Conservation (phyloP, 2,797 vertebrate genomes). For the Galago senegalensis region DNA sequence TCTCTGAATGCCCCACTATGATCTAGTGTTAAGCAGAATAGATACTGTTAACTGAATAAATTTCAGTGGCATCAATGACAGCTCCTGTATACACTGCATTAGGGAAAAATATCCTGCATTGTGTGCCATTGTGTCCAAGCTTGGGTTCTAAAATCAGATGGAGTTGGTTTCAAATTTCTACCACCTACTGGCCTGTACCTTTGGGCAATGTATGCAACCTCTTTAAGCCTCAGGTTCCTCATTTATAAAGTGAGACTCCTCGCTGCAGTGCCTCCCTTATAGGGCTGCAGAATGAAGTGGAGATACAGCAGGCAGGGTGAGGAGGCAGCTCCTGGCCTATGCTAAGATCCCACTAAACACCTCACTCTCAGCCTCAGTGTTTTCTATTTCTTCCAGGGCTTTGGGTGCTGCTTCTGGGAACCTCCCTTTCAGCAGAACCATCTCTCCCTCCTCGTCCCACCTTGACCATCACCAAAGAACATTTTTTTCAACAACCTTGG, state of each 20-base stretch:
- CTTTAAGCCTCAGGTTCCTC: not conserved
- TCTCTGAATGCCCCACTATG: not conserved
- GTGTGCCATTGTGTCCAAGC: not conserved
- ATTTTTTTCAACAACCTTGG: slow-evolving; percentile 30
- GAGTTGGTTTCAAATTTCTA: slow-evolving; percentile 63
- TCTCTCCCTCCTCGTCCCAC: not conserved
- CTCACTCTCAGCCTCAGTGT: not conserved
- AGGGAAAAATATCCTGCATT: not conserved
- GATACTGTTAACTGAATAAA: not conserved
- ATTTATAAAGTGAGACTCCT: not conserved
- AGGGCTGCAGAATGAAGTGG: not conserved
- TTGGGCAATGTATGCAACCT: not conserved
- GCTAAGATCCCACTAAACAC: not conserved
- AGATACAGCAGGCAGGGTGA: not conserved
- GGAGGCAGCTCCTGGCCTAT: not conserved
- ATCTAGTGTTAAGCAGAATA: not conserved
- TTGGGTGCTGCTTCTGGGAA: not conserved
- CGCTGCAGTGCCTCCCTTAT: not conserved
- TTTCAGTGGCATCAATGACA: not conserved
- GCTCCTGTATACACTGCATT: not conserved
- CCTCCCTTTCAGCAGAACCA: not conserved
- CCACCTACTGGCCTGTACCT: not conserved
- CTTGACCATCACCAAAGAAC: not conserved
- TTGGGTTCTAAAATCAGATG: slow-evolving; percentile 35
- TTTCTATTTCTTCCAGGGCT: not conserved